These are phyloP conservation scores for Nylanderia fulva DNA, from an alignment of 1,140 invertebrate species.

Conservation along the genomic window DNA sequence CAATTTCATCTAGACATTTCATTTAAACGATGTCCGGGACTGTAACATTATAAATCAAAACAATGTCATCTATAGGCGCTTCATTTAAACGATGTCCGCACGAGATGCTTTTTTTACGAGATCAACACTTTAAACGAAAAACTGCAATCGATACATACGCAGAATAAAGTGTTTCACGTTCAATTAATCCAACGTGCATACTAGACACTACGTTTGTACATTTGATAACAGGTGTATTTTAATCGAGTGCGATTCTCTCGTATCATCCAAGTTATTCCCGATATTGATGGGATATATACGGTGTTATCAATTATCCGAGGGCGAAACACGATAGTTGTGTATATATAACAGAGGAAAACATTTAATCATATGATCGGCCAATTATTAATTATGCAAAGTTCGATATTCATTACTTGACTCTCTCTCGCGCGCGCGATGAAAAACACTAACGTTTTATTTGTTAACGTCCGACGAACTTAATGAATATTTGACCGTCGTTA, in stretches of 20 bases:
- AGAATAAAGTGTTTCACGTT: conserved; percentile 35
- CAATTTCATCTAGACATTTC: neutral
- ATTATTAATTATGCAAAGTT: conserved; percentile 19
- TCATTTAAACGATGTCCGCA: neutral
- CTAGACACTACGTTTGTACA: neutral
- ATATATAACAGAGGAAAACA: neutral
- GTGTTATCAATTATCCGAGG: neutral
- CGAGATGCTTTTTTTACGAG: conserved; percentile 1
- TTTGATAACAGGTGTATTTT: conserved; percentile 36
- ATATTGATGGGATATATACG: neutral
- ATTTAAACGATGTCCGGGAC: neutral
- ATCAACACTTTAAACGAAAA: conserved; percentile 40
- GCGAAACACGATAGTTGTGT: neutral
- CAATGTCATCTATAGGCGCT: conserved; percentile 8
- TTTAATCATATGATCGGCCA: neutral
- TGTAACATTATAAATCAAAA: neutral
- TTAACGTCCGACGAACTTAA: conserved; percentile 11
- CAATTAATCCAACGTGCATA: conserved; percentile 36
- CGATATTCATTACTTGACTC: too few relatives aligned
- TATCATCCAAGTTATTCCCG: conserved; percentile 16
- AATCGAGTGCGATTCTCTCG: conserved; percentile 38
- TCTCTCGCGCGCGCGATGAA: too few relatives aligned
- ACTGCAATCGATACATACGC: conserved; percentile 8
- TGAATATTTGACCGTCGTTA: conserved; percentile 52
- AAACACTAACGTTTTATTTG: neutral